Evolutionary conservation across 2,888 invertebrate genomes (phyloP).

Genomic region (Trypoxylon attenuatum): DNA sequence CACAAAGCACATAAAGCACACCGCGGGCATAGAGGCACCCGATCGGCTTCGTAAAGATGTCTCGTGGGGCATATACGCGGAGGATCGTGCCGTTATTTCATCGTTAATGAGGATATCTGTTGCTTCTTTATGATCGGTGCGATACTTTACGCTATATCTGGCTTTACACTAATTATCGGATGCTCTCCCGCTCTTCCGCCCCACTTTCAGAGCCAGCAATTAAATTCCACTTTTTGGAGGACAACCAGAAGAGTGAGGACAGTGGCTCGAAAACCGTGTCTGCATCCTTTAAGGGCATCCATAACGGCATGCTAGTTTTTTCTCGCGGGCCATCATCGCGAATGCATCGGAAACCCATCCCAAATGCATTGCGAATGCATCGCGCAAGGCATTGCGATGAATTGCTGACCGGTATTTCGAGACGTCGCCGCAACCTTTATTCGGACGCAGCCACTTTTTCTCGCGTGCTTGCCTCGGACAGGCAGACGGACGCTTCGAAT

Average conservation of each 20-base stretch:
- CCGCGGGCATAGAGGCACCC: background rate
- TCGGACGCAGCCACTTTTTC: no score
- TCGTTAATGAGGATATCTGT: conserved; percentile 32
- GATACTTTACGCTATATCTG: conserved; percentile 5
- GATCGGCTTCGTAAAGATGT: conserved; percentile 21
- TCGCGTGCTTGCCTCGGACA: no score
- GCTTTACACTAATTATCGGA: conserved; percentile 17
- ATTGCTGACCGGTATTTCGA: background rate
- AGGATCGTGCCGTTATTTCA: conserved; percentile 23
- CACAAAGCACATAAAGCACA: no score
- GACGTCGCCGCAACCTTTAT: no score
- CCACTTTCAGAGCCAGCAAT: background rate
- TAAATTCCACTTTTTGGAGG: background rate
- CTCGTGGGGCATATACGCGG: conserved; percentile 2
- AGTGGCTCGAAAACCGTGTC: background rate
- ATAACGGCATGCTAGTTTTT: background rate
- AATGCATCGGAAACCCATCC: no score
- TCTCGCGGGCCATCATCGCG: background rate
- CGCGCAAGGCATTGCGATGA: no score
- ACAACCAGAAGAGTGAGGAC: no score
- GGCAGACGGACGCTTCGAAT: no score
- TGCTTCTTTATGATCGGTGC: conserved; percentile 19
- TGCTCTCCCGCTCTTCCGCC: conserved; percentile 1
- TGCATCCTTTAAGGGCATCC: background rate
- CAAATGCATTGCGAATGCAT: no score